A percentile compares a stretch with the other conserved stretches of the same genome.
phyloP scores from a whole-genome alignment of 2,888 invertebrate species.

The Omphaloscelis lunosa region DNA sequence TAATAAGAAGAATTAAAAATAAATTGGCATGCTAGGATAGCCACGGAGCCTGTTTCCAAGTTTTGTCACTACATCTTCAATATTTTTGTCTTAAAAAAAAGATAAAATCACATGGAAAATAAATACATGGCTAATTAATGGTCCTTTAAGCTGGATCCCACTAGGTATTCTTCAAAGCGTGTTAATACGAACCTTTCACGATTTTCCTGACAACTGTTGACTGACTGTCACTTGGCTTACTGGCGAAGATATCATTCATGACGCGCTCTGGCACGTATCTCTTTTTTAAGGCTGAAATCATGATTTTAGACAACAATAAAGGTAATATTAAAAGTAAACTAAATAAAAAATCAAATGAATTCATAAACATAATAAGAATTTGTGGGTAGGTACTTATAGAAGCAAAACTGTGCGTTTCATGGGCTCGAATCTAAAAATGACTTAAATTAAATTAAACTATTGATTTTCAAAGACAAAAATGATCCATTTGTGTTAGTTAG shows the following conservation, averaged over 20 bases:
- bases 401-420: too few relatives aligned
- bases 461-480: too few relatives aligned
- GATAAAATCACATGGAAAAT: too few relatives aligned
- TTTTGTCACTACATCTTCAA: background rate
- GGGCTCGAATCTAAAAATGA: too few relatives aligned
- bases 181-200: slow-evolving; percentile 38
- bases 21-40: background rate
- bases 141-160: background rate
- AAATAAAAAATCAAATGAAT: background rate
- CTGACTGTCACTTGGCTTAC: background rate
- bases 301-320: background rate
- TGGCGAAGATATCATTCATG: slow-evolving; percentile 4
- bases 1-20: background rate
- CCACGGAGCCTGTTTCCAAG: too few relatives aligned
- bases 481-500: too few relatives aligned
- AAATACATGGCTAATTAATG: background rate
- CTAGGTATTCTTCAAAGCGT: background rate
- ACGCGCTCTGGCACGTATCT: slow-evolving; percentile 18
- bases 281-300: slow-evolving; percentile 36
- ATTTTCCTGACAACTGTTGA: slow-evolving; percentile 33
- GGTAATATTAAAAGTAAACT: background rate
- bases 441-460: too few relatives aligned
- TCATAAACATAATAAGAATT: background rate
- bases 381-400: too few relatives aligned
- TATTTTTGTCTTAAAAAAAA: too few relatives aligned